Conservation (phyloP, 2,113 vertebrate species). For the human (Homo sapiens) region GRCh38 chr5:5263001-5263500, state of each 20-base stretch:
- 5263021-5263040: neutral
- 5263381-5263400: fast-evolving
- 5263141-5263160: neutral
- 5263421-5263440: fast-evolving
- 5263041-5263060: neutral
- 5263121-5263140: neutral
- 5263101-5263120: fast-evolving
- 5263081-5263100: fast-evolving
- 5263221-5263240: fast-evolving
- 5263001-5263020: fast-evolving
- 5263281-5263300: fast-evolving
- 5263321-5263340: fast-evolving
- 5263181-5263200: fast-evolving
- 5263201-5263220: fast-evolving
- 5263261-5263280: fast-evolving
- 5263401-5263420: fast-evolving
- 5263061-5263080: fast-evolving
- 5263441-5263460: neutral
- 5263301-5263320: neutral
- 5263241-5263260: fast-evolving
- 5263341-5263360: fast-evolving
- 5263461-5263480: no score
- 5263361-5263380: fast-evolving
- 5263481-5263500: no score
- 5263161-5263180: fast-evolving